phyloP scores from a whole-genome alignment of 2,888 invertebrate species.

The Pseudolycoriella hygida region DNA sequence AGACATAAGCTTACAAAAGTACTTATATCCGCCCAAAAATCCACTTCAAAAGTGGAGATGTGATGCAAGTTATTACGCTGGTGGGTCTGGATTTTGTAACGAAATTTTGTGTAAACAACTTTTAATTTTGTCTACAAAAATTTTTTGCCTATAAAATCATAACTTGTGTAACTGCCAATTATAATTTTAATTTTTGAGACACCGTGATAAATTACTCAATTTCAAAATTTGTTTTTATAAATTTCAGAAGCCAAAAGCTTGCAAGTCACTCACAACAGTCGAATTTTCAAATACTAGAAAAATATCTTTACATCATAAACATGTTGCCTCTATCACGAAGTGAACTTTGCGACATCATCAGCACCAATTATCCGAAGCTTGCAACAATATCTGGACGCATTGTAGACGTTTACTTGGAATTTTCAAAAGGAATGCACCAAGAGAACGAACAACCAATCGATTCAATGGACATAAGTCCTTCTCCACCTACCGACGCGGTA shows the following conservation, averaged over 20 bases:
- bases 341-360: slow-evolving; percentile 58
- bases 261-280: slow-evolving; percentile 30
- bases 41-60: no score
- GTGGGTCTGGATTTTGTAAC: no score
- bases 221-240: no score
- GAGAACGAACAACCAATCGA: neutral
- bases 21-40: no score
- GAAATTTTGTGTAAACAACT: no score
- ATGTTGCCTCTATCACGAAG: slow-evolving; percentile 57
- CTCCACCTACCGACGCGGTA: neutral
- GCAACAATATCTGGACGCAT: slow-evolving; percentile 56
- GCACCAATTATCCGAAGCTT: slow-evolving; percentile 48
- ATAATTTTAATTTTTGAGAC: no score
- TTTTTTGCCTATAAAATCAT: no score
- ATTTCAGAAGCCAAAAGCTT: neutral
- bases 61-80: no score
- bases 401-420: slow-evolving; percentile 66
- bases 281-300: slow-evolving; percentile 53
- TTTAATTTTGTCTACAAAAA: no score
- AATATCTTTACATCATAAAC: slow-evolving; percentile 64
- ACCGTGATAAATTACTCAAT: no score
- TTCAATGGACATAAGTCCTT: neutral
- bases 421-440: slow-evolving; percentile 52
- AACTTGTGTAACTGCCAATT: no score
- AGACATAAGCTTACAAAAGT: no score